Evolutionary conservation across 2,113 vertebrate genomes (phyloP).

Genomic region (Perccottus glenii): DNA sequence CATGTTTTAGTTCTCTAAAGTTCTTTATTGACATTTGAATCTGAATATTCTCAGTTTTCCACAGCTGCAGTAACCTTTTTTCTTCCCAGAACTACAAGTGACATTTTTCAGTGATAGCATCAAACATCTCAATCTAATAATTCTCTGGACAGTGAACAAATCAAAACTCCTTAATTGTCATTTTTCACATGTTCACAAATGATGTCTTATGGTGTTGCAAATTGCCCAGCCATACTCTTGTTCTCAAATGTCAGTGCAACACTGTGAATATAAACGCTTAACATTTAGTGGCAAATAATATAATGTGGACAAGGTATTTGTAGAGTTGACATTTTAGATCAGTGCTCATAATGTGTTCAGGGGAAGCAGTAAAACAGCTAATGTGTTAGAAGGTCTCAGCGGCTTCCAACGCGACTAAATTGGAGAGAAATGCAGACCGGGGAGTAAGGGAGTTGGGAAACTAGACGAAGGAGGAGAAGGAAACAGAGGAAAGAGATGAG

Average conservation of each 20-base stretch:
- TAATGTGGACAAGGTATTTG: conserved; percentile 74
- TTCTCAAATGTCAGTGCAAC: conserved; percentile 75
- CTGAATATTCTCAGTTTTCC: conserved; percentile 27
- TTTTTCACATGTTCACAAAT: conserved; percentile 63
- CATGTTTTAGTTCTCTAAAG: conserved; percentile 8
- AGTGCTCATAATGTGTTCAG: conserved; percentile 72
- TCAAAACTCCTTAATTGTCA: conserved; percentile 42
- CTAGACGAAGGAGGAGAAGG: conserved; percentile 33
- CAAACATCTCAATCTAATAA: conserved; percentile 23
- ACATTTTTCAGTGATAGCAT: conserved; percentile 28
- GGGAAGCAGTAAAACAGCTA: conserved; percentile 70
- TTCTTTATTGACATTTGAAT: conserved; percentile 46
- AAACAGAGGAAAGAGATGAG: conserved; percentile 43
- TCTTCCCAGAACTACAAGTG: conserved; percentile 27
- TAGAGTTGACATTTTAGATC: conserved; percentile 79
- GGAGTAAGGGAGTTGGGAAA: conserved; percentile 60
- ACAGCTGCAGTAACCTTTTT: conserved; percentile 38
- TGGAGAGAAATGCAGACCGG: conserved; percentile 57
- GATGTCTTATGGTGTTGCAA: conserved; percentile 40
- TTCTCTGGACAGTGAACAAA: conserved; percentile 33
- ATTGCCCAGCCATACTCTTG: conserved; percentile 37
- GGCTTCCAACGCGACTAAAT: conserved; percentile 63
- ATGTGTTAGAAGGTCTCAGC: conserved; percentile 65
- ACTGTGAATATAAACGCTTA: conserved; percentile 73
- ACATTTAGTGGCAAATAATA: conserved; percentile 73